Evolutionary conservation across 2,113 vertebrate genomes (phyloP), one percentile per base, ranked within the genome.

Genomic region (Perca schrenkii): DNA sequence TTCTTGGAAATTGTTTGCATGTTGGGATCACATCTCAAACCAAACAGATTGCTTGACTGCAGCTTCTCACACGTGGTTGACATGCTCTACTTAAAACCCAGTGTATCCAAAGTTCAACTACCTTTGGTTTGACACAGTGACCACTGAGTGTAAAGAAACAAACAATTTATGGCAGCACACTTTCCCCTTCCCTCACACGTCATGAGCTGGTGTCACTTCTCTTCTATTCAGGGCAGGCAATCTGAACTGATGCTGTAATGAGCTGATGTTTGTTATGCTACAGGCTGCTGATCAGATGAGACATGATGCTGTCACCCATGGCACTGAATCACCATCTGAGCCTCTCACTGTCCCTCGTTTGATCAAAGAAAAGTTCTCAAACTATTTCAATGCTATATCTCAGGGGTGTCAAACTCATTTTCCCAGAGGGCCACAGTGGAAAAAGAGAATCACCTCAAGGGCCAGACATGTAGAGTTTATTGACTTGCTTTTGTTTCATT

Each of bases 261-360:
- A 83, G 74, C 75, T 79, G 84, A 79, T 83, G 86, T 89, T 86
- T 88, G 88, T 81, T 82, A 84, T 70, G 77, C 86, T 74, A 74
- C 82, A 74, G 84, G 71, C 85, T 36, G 79, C 53, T 25, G 25
- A 62, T 78, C 70, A 40, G 72, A 83, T 85, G 86, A 88, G 52
- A 70, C 81, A 88, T 46, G 79, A 79, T 69, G 75, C 82, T 70
- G 84, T 85, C 86, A 86, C 69, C 52, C 6, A 2, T 66, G 82
- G 79, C 77, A 31, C 60, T 76, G 84, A 83, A 85, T 90, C 84
- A 80, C 79, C 79, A 64, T 77, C 77, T 53, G 87, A 88, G 75
- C 61, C 82, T 75, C 77, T 77, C 60, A 49, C 66, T 21, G 22
- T 52, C 67, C 52, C 67, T 65, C 67, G 3, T 70, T 43, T 8